Evolutionary conservation across 2,888 invertebrate genomes (phyloP), one percentile per base, ranked within the genome.

Genomic region (Alloplasta piceator): DNA sequence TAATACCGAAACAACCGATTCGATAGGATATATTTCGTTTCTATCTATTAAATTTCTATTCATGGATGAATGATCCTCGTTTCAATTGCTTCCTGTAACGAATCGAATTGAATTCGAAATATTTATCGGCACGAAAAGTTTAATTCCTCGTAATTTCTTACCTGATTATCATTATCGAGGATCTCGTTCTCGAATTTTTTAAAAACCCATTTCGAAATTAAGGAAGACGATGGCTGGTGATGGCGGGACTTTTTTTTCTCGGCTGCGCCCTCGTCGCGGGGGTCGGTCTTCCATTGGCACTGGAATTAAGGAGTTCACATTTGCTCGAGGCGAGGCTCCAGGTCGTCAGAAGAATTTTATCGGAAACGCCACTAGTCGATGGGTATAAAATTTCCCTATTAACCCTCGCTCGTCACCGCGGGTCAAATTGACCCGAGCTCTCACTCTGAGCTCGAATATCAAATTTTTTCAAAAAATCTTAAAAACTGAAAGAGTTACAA

Each of bases 311-410:
- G 14, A 93, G 94, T 55, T 94, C 94, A 0, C 94, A 94, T 39
- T 88, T 94, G 63, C 86, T 94, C 61, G 94, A 94, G 87, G 94
- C 94, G 0, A 92, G 94, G 9, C 88, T 94, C 55, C 92, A 94
- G 56, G 94, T 94, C 60, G 94, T 94, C 14, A 91, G 93, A 38
- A 92, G 94, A 41, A 91, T 94, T 82, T 88, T 94, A 0, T 93
- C 93, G 5, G 94, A 94, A 84, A 93, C 93, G 36, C 94, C 94
- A 0, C 88, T 94, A 12, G 93, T 94, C 52, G 94, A 94, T 85
- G 94, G 94, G 85, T 94, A 92, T 85, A 82, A 14, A 55, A 48
- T 10, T 50, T 63, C 58, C 5, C 43, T 48, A n/a, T 66, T n/a
- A n/a, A n/a, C n/a, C n/a, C n/a, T n/a, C n/a, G n/a, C n/a, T n/a